Percentiles rank a stretch among this genome's conserved stretches.
Conservation (phyloP, 2,113 vertebrate species). For the cattle (Bos taurus) region ARS-UCD2.0 NC_037329.1:29500501-29501000, state of each 20-base stretch:
- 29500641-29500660: background rate
- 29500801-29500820: background rate
- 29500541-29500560: background rate
- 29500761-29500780: background rate
- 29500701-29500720: background rate
- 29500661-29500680: background rate
- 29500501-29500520: background rate
- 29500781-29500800: background rate
- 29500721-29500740: rapidly evolving
- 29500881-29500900: background rate
- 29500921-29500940: background rate
- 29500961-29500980: background rate
- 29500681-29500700: background rate
- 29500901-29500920: background rate
- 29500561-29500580: background rate
- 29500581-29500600: background rate
- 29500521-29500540: background rate
- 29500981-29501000: background rate
- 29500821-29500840: background rate
- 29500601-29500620: background rate
- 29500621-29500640: background rate
- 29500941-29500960: background rate
- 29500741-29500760: background rate
- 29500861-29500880: background rate
- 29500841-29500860: background rate